Base-by-base conservation (phyloP, 2,888 invertebrate species). In the Polyommatus icarus region DNA sequence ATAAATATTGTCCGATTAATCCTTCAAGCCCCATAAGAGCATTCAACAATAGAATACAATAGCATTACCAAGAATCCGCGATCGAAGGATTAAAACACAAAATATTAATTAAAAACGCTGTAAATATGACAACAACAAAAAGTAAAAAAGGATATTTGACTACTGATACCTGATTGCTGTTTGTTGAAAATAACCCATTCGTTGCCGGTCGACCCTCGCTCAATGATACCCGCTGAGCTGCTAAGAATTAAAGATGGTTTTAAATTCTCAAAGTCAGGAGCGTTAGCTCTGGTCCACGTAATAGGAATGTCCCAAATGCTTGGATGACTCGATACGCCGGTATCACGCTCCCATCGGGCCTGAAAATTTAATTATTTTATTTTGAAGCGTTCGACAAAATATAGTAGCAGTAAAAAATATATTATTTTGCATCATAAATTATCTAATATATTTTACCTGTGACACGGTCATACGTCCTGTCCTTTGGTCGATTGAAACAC, bases 181-280 rank as follows among this genome's bases (percentile, higher is more conserved):
- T 95, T 90, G 84, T 96, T 96, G 79, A 96, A 93, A 40, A 96
- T 88, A 8, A 96, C 90, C 96, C 96, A 96, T 81, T 95, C 94
- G 1, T 84, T 79, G 3, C 89, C 91, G 76, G 80, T 82, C 0
- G 85, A 85, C 18, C 88, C 90, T 78, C 90, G 86, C 0, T 88
- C 77, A 7, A 94, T 85, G 0, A 82, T 79, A 1, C 84, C 84
- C 0, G 83, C 76, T 78, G 83, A 82, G 0, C 75, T 82, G 1
- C 87, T 87, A 18, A 93, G 81, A 15, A 94, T 80, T 71, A 88
- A 84, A 2, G 88, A 84, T 10, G 95, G 94, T 80, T 92, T 92
- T 0, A 93, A 85, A 75, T 93, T 79, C 0, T 83, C 80, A 78
- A 95, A 95, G 15, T 94, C 88, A 0, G 85, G 78, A 4, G 89